Percentiles rank a stretch among this genome's conserved stretches.
Conservation (phyloP, 2,113 vertebrate genomes). For the Mesembrinibis cayennensis region DNA sequence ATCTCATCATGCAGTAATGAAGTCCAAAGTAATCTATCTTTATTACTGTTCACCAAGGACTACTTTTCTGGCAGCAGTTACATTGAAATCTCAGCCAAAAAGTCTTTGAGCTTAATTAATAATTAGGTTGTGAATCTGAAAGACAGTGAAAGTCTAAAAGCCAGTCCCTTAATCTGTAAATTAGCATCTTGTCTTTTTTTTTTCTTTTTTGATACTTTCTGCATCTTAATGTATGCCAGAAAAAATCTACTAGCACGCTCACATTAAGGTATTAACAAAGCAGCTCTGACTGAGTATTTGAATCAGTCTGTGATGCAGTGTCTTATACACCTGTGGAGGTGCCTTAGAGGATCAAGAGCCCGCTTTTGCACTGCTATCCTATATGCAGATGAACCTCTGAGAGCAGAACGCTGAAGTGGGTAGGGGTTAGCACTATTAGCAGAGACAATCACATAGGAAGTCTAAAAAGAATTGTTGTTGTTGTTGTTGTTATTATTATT, state of each 20-base stretch:
- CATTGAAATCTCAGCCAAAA: not conserved
- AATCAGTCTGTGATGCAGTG: not conserved
- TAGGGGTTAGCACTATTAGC: not conserved
- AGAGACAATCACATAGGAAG: not conserved
- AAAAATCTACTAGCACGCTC: not conserved
- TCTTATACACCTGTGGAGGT: not conserved
- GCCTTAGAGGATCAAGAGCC: not conserved
- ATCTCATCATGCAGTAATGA: not conserved
- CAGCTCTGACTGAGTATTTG: not conserved
- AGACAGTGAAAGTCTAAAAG: not conserved
- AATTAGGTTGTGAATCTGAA: not conserved
- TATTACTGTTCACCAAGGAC: constrained; percentile 17
- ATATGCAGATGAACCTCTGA: not conserved
- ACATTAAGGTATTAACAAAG: not conserved
- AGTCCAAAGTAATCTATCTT: constrained; percentile 2
- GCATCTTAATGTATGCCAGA: not conserved
- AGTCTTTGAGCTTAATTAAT: constrained; percentile 3
- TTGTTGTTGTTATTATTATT: too few relatives aligned
- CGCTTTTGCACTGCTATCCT: not conserved
- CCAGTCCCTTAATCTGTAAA: not conserved
- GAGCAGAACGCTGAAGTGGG: not conserved
- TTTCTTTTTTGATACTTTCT: not conserved
- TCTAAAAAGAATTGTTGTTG: not conserved
- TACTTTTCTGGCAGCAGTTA: not conserved
- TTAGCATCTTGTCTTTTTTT: not conserved